Percentiles rank a stretch among this genome's conserved stretches.
Conservation (phyloP, 2,888 invertebrate species). For the Chymomyza procnemis region DNA sequence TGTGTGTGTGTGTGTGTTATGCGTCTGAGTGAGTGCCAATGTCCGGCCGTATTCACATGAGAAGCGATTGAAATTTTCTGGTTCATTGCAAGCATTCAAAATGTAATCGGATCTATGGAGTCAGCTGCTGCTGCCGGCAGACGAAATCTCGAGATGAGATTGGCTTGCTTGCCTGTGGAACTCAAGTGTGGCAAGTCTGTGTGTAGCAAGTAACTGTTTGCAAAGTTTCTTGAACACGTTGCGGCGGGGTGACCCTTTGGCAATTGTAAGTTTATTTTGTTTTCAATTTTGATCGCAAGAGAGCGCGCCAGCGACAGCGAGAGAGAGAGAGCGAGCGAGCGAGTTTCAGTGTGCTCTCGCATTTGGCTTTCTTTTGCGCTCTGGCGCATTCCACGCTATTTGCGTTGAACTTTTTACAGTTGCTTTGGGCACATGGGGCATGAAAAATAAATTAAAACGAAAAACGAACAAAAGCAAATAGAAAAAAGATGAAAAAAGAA, state of each 20-base stretch:
- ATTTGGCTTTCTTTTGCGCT: constrained; percentile 10
- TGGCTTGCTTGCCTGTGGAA: too few species aligned
- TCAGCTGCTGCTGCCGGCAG: neutral
- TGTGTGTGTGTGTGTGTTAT: neutral
- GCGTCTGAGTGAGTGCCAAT: neutral
- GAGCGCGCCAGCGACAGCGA: neutral
- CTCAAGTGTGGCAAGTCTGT: neutral
- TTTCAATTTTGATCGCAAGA: too few species aligned
- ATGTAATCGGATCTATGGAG: constrained; percentile 65
- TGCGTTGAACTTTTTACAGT: constrained; percentile 49
- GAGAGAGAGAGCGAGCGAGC: neutral
- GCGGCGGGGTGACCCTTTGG: neutral
- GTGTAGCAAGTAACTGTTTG: neutral
- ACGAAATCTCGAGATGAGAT: too few species aligned
- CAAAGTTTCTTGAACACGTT: constrained; percentile 5
- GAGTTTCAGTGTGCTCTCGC: neutral
- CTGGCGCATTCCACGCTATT: constrained; percentile 26
- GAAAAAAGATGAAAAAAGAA: too few species aligned
- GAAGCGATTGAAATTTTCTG: constrained; percentile 58
- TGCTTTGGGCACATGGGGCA: constrained; percentile 10
- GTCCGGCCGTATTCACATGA: neutral
- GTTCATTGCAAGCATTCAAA: constrained; percentile 72
- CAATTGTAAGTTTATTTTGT: neutral
- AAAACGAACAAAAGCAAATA: constrained; percentile 5
- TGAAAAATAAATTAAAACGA: neutral